Evolutionary conservation across 2,797 vertebrate species (phyloP).

Genomic region (Sitta carolinensis): DNA sequence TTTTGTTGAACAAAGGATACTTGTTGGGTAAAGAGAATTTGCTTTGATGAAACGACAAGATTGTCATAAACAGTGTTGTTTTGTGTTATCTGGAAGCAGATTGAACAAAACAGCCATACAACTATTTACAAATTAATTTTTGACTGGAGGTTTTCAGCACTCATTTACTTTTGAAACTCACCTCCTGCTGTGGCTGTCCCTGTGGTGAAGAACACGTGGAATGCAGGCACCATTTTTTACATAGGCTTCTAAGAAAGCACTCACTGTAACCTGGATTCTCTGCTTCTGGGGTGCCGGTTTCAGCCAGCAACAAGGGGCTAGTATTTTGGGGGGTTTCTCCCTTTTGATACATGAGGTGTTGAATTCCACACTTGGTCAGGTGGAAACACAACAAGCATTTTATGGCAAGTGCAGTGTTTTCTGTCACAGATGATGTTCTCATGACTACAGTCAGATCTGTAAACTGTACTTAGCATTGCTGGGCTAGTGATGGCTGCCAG

Average conservation of each 20-base stretch:
- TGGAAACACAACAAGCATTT: not conserved
- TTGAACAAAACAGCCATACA: not conserved
- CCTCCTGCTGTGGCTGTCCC: slow-evolving; percentile 2
- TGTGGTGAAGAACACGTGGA: not conserved
- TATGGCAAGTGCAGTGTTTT: not conserved
- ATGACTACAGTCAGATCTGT: not conserved
- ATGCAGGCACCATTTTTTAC: not conserved
- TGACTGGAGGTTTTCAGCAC: not conserved
- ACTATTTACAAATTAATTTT: not conserved
- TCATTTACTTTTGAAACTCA: not conserved
- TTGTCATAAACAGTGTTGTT: not conserved
- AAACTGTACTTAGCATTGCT: not conserved
- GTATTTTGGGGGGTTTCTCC: not conserved
- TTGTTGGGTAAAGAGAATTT: not conserved
- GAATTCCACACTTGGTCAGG: not conserved
- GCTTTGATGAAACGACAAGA: not conserved
- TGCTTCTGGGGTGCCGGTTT: not conserved
- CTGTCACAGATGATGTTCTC: not conserved
- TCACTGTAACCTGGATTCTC: not conserved
- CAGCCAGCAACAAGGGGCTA: not conserved
- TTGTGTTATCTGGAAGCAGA: not conserved
- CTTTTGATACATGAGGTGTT: not conserved
- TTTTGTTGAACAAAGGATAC: not conserved
- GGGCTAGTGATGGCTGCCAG: not conserved
- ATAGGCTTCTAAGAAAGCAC: not conserved